A percentile compares a stretch with the other conserved stretches of the same genome.
Evolutionary conservation across 2,113 vertebrate genomes (phyloP).

Genomic region (Echinops telfairi): DNA sequence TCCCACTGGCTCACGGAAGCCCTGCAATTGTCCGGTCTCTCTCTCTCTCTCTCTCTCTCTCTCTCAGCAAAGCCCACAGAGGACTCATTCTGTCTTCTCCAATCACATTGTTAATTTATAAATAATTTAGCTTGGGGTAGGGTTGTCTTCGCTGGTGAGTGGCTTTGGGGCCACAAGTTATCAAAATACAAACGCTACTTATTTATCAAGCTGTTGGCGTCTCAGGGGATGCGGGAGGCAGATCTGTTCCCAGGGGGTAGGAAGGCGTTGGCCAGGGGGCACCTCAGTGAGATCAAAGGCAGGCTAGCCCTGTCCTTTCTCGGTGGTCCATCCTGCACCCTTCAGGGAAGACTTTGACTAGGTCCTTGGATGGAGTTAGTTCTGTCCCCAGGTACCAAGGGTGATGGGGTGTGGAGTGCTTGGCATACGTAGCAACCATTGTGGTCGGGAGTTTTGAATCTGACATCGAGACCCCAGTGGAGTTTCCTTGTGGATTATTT

Average conservation of each 20-base stretch:
- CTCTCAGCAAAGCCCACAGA: neutral
- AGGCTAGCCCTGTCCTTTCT: neutral
- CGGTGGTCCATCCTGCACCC: neutral
- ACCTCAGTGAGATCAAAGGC: neutral
- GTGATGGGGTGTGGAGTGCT: neutral
- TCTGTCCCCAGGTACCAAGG: neutral
- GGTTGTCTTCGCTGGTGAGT: neutral
- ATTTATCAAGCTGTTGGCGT: neutral
- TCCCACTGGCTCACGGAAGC: neutral
- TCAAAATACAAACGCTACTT: constrained; percentile 47
- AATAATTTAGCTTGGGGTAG: constrained; percentile 15
- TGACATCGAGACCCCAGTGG: neutral
- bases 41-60: too few relatives aligned
- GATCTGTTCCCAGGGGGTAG: neutral
- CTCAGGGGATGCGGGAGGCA: neutral
- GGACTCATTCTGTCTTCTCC: neutral
- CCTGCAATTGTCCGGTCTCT: neutral
- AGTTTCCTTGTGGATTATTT: neutral
- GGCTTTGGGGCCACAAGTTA: constrained; percentile 38
- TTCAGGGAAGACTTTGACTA: neutral
- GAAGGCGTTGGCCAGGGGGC: neutral
- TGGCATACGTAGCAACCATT: neutral
- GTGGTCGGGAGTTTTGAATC: neutral
- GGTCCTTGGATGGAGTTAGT: neutral
- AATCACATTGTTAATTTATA: neutral